Evolutionary conservation across 2,797 vertebrate genomes (phyloP).

Genomic region (Telmatherina bonti): DNA sequence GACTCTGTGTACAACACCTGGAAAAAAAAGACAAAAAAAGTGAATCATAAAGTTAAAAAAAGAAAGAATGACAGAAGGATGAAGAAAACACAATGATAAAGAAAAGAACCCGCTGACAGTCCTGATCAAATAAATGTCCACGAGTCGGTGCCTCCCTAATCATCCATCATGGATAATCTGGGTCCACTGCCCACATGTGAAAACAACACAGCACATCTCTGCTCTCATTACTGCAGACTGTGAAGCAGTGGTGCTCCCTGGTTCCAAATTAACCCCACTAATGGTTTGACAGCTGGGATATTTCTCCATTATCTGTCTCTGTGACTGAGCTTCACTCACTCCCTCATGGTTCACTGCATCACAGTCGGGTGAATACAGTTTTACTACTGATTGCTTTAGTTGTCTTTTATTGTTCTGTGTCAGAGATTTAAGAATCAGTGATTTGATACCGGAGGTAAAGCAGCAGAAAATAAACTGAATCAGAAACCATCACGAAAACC

Average conservation of each 20-base stretch:
- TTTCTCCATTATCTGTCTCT: conserved; percentile 45
- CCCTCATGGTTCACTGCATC: conserved; percentile 20
- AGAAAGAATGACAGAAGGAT: not conserved
- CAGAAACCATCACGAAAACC: not conserved
- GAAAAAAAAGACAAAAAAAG: no score
- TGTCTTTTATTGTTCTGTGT: not conserved
- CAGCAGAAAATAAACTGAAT: not conserved
- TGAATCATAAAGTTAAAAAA: not conserved
- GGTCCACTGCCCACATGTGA: conserved; percentile 39
- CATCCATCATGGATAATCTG: conserved; percentile 40
- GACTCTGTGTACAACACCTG: no score
- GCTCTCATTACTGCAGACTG: conserved; percentile 41
- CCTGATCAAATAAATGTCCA: conserved; percentile 51
- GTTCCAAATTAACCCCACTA: conserved; percentile 53
- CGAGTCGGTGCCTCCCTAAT: conserved; percentile 19
- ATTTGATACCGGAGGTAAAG: not conserved
- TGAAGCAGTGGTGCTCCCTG: conserved; percentile 38
- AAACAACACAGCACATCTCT: conserved; percentile 31
- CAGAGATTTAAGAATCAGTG: not conserved
- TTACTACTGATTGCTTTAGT: conserved; percentile 4
- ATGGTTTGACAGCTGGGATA: conserved; percentile 43
- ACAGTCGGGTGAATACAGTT: conserved; percentile 10
- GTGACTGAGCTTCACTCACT: conserved; percentile 10
- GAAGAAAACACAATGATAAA: not conserved
- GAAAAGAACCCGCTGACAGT: conserved; percentile 1